phyloP scores from a whole-genome alignment of 2,888 invertebrate species.

The Eumerus sabulonum region DNA sequence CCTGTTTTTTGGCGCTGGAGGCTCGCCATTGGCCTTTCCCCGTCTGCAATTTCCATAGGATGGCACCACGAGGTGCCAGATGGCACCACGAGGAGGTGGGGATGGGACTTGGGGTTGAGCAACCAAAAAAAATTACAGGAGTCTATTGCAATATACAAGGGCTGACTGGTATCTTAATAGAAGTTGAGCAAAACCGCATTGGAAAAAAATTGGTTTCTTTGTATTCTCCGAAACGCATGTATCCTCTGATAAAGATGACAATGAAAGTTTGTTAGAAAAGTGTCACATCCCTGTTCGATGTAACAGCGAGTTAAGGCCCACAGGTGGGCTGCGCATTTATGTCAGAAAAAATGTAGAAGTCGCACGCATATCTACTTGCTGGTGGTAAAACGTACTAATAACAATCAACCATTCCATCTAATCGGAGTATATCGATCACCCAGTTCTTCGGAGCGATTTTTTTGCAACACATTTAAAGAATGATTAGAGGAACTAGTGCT shows the following conservation, averaged over 20 bases:
- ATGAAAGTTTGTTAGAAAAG: background rate
- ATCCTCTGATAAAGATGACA: background rate
- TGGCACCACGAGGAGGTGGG: too few relatives aligned
- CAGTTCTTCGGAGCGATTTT: background rate
- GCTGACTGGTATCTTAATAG: background rate
- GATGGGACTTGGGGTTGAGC: too few relatives aligned
- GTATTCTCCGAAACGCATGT: constrained; percentile 3
- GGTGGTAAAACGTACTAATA: constrained; percentile 9
- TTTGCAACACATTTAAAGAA: background rate
- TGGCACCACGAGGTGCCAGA: too few relatives aligned
- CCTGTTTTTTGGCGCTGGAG: too few relatives aligned
- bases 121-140: background rate
- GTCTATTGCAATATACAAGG: constrained; percentile 11
- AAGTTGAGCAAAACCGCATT: background rate
- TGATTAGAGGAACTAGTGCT: too few relatives aligned
- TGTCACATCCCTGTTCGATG: too few relatives aligned
- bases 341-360: background rate
- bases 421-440: background rate
- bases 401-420: background rate
- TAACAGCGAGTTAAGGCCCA: too few relatives aligned
- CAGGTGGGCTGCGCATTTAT: too few relatives aligned
- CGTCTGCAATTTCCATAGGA: too few relatives aligned
- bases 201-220: background rate
- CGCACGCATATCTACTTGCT: background rate
- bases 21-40: too few relatives aligned